These are phyloP conservation scores for Fragum fragum DNA, from an alignment of 2,888 invertebrate genomes.

Conservation along the genomic window DNA sequence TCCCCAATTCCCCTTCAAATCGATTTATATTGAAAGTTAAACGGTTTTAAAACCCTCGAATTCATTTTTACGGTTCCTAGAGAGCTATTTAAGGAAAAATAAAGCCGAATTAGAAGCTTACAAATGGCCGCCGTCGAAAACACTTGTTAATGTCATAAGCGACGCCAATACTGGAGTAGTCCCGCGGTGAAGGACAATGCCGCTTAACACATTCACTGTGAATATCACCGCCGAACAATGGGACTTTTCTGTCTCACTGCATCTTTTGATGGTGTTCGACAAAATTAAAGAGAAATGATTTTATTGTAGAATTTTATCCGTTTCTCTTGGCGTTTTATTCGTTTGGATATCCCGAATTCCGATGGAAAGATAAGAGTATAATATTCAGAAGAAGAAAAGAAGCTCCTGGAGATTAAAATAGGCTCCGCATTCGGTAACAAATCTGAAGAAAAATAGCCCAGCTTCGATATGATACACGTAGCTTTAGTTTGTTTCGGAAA, in stretches of 20 bases:
- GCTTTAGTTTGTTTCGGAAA: no score
- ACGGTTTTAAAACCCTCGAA: slow-evolving; percentile 54
- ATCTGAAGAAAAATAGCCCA: no score
- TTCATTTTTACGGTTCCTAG: slow-evolving; percentile 64
- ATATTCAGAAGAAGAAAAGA: no score
- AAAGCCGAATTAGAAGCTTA: slow-evolving; percentile 60
- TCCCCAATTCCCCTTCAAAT: slow-evolving; percentile 50
- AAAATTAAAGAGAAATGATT: slow-evolving; percentile 70
- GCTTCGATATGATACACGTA: no score
- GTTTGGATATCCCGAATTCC: not conserved
- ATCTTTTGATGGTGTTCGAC: slow-evolving; percentile 64
- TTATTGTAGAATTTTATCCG: slow-evolving; percentile 55
- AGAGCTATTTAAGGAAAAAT: slow-evolving; percentile 63
- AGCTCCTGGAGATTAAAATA: no score
- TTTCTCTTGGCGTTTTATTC: slow-evolving; percentile 45
- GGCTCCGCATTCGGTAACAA: no score
- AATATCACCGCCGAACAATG: slow-evolving; percentile 52
- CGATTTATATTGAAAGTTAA: slow-evolving; percentile 65
- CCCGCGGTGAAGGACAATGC: slow-evolving; percentile 66
- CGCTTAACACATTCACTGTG: slow-evolving; percentile 67
- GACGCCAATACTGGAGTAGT: slow-evolving; percentile 65
- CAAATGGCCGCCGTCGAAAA: slow-evolving; percentile 64
- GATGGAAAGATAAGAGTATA: no score
- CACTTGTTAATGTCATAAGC: slow-evolving; percentile 68
- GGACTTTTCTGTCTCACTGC: slow-evolving; percentile 59